Evolutionary conservation across 2,797 vertebrate genomes (phyloP), one percentile per base, ranked within the genome.

Genomic region (Malurus leucopterus): DNA sequence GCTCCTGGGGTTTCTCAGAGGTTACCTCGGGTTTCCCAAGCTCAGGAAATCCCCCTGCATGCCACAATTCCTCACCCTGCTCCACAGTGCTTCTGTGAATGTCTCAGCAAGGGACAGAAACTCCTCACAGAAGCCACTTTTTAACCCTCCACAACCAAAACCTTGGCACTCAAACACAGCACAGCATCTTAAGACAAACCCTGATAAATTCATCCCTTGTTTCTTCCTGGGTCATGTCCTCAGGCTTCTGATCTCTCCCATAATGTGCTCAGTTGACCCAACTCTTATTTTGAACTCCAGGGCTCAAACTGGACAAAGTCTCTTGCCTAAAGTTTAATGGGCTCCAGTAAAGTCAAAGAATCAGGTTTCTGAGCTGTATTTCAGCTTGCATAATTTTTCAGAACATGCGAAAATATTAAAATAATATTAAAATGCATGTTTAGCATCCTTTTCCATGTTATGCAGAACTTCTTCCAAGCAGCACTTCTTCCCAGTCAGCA

Each of bases 61-160:
- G 8, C 9, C 53, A 27, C 18, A 30, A 2, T 47, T 15, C 21
- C 14, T 53, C 26, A 8, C 6, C 6, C 9, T 1, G 0, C 22
- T 61, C n/a, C 8, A 16, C 26, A 79, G 47, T 5, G 2, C 17
- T 59, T 12, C 30, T 53, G 30, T 1, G 3, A 34, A 14, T 30
- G 7, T 9, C 62, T 62, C 3, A 0, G 49, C 30, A n/a, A 24
- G 8, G 17, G n/a, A 61, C n/a, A 38, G 27, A 54, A 30, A 9
- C 5, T 67, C n/a, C 30, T 67, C 32, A n/a, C 38, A 72, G 47
- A 36, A 55, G 7, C 3, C 43, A 30, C 6, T 6, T 15, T 47
- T 51, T 30, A 11, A 10, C 9, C 6, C 29, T 13, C 4, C 8
- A 2, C 7, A 65, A 8, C 11, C 22, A 44, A 86, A 72, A 50